Conservation (phyloP, 2,888 invertebrate genomes). For the Salpingus planirostris region DNA sequence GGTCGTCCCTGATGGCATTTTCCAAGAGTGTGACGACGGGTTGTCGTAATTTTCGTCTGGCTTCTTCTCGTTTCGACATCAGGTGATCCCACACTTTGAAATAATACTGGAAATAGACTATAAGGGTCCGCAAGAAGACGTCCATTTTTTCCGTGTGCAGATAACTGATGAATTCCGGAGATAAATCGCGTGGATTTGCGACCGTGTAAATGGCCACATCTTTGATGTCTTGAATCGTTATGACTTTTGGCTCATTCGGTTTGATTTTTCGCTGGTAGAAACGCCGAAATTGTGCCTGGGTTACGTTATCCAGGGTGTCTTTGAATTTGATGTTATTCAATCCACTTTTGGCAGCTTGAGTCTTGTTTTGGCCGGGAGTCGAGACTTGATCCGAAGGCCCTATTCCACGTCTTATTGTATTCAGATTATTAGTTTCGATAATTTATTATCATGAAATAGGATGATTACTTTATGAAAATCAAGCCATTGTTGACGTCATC, state of each 20-base stretch:
- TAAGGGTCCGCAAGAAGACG: slow-evolving; percentile 53
- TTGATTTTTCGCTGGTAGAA: slow-evolving; percentile 50
- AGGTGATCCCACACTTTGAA: slow-evolving; percentile 54
- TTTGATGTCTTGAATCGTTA: slow-evolving; percentile 53
- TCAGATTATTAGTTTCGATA: too few species aligned
- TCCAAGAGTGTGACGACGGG: slow-evolving; percentile 45
- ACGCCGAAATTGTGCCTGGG: slow-evolving; percentile 52
- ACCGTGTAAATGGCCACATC: slow-evolving; percentile 52
- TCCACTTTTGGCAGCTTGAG: slow-evolving; percentile 9
- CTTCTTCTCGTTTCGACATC: slow-evolving; percentile 44
- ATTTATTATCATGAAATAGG: too few species aligned
- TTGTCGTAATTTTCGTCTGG: slow-evolving; percentile 47
- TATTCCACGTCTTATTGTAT: too few species aligned
- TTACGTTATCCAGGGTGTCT: slow-evolving; percentile 47
- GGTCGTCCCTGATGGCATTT: slow-evolving; percentile 45
- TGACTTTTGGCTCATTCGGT: slow-evolving; percentile 46
- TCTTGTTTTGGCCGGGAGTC: slow-evolving; percentile 16
- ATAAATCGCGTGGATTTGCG: slow-evolving; percentile 46
- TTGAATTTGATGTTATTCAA: slow-evolving; percentile 40
- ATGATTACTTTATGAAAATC: too few species aligned
- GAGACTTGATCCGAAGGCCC: not conserved
- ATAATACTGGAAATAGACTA: slow-evolving; percentile 55
- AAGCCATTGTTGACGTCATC: slow-evolving; percentile 32
- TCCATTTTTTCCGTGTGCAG: slow-evolving; percentile 52
- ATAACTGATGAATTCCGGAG: slow-evolving; percentile 51